These are phyloP conservation scores for Ardeotis arabs DNA, from an alignment of 2,113 vertebrate species.

Conservation along the genomic window DNA sequence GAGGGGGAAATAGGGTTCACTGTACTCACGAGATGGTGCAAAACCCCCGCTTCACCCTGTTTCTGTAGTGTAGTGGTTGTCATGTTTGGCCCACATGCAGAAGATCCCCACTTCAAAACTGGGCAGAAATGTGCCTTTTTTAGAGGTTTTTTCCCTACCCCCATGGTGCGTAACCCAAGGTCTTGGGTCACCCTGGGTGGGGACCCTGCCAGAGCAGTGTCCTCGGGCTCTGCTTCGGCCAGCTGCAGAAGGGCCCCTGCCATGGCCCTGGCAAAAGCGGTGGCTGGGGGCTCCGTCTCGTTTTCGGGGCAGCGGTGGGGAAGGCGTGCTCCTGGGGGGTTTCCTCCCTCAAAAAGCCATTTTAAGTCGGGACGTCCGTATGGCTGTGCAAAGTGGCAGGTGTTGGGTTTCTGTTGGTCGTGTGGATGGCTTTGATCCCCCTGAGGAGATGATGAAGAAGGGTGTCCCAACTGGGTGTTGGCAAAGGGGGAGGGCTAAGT, in stretches of 20 bases:
- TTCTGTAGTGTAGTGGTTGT: conserved; percentile 47
- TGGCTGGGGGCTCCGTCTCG: too few species aligned
- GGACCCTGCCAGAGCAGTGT: rapidly evolving
- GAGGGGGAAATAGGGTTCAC: neutral
- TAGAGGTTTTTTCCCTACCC: neutral
- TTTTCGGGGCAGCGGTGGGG: neutral
- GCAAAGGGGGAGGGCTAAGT: neutral
- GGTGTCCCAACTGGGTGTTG: too few species aligned
- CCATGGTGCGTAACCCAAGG: too few species aligned
- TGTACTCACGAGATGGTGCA: too few species aligned
- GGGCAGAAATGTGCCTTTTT: neutral
- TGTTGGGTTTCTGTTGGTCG: neutral
- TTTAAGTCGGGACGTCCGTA: rapidly evolving
- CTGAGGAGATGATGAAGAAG: neutral
- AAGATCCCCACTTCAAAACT: conserved; percentile 32
- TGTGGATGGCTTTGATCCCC: neutral
- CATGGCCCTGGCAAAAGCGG: neutral
- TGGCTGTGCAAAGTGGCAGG: rapidly evolving
- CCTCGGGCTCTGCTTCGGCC: neutral
- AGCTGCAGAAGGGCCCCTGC: neutral
- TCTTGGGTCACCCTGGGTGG: too few species aligned
- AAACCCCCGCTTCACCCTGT: rapidly evolving
- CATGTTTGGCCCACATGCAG: conserved; percentile 19
- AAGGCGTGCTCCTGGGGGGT: rapidly evolving
- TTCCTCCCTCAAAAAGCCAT: neutral